Evolutionary conservation across 2,888 invertebrate genomes (phyloP), one percentile per base, ranked within the genome.

Genomic region (Lingula anatina): DNA sequence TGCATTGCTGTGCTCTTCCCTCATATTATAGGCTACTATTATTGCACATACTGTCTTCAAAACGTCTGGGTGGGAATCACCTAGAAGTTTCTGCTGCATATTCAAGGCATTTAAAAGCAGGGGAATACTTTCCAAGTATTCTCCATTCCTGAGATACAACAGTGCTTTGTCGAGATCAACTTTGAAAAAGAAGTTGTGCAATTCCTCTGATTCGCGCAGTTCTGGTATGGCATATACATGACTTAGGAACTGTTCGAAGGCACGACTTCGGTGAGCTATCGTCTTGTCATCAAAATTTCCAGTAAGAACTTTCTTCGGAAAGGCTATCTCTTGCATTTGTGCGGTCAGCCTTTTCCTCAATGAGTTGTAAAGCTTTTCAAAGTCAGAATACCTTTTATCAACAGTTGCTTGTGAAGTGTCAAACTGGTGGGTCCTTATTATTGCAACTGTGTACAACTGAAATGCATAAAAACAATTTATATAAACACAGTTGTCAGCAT

Each of bases 211-310:
- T 40, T 67, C 65, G 25, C 74, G 54, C 2, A 77, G 47, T n/a
- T 58, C 55, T 46, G 72, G 69, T 12, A 68, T 54, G 15, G 70
- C 65, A 51, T 68, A 72, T 2, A 77, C 49, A 49, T 75, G 71
- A 20, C 66, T 64, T 2, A 78, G 64, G 49, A 73, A 74, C 49
- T 76, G 76, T 51, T 76, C 75, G 60, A 78, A 78, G 1, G 74
- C 73, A 31, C 74, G 61, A 46, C 75, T 76, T 47, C 77, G 53
- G 51, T 55, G 66, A 3, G 73, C 73, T 27, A 71, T 74, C 15
- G 75, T 78, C 36, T 73, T 71, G 20, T 70, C 64, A 2, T 66
- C 71, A 54, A 77, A 78, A 56, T 78, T 78, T 3, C 76, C 75
- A 26, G 69, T 50, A 3, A 77, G 48, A n/a, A 67, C 55, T 59